Conservation (phyloP, 1,140 invertebrate species). For the Drosophila sucinea region DNA sequence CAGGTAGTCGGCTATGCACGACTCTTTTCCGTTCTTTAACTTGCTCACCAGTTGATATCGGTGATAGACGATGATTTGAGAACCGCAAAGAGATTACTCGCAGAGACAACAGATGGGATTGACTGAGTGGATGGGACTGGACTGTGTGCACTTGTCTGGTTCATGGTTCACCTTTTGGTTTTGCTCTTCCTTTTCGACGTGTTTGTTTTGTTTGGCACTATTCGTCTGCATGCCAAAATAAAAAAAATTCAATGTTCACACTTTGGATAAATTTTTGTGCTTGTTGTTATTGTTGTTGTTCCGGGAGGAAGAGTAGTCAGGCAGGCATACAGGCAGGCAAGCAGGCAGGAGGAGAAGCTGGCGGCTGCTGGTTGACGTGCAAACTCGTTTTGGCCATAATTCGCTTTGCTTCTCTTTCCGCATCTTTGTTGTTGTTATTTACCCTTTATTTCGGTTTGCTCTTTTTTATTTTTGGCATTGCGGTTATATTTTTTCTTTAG, state of each 20-base stretch:
- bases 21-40: background rate
- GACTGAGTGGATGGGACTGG: background rate
- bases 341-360: background rate
- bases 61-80: background rate
- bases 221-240: slow-evolving; percentile 41
- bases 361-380: slow-evolving; percentile 19
- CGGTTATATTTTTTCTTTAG: slow-evolving; percentile 37
- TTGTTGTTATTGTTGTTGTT: slow-evolving; percentile 14
- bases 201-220: slow-evolving; percentile 48
- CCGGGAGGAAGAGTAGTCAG: background rate
- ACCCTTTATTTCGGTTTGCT: slow-evolving; percentile 11
- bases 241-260: slow-evolving; percentile 33
- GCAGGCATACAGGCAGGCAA: background rate
- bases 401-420: slow-evolving; percentile 26
- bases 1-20: too few species aligned
- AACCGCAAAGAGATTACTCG: background rate
- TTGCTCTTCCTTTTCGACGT: background rate
- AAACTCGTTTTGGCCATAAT: slow-evolving; percentile 15
- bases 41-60: background rate
- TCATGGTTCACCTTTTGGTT: background rate
- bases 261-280: slow-evolving; percentile 48
- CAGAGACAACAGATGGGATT: background rate
- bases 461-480: slow-evolving; percentile 53
- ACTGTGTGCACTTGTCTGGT: slow-evolving; percentile 14
- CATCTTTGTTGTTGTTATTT: slow-evolving; percentile 3